Evolutionary conservation across 2,797 vertebrate species (phyloP).

Genomic region (Clarias laeviceps): DNA sequence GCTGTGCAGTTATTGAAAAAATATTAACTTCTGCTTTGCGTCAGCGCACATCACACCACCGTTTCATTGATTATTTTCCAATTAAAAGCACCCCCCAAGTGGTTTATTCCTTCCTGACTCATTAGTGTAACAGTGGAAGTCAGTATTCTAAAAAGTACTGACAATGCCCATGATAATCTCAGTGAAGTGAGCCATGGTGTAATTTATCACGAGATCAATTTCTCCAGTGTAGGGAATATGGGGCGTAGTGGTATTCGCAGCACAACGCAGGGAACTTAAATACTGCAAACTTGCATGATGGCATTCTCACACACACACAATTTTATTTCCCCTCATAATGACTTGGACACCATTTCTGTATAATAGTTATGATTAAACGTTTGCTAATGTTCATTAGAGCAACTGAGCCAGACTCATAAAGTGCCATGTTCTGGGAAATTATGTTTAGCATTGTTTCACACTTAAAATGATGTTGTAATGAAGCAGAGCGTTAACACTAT

Average conservation of each 20-base stretch:
- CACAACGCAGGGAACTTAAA: background rate
- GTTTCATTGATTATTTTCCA: background rate
- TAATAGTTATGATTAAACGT: slow-evolving; percentile 15
- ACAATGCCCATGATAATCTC: background rate
- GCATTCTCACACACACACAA: background rate
- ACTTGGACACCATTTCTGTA: slow-evolving; percentile 6
- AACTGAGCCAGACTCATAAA: slow-evolving; percentile 2
- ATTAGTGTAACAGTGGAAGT: slow-evolving; percentile 6
- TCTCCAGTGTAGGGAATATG: background rate
- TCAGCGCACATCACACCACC: background rate
- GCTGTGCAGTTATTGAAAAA: background rate
- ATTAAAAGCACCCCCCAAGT: background rate
- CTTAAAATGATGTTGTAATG: slow-evolving; percentile 3
- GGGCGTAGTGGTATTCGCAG: background rate
- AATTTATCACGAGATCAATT: slow-evolving; percentile 15
- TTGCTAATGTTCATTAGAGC: slow-evolving; percentile 25
- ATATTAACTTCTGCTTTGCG: background rate
- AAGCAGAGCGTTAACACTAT: background rate
- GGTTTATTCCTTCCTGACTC: slow-evolving; percentile 12
- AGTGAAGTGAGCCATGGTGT: background rate
- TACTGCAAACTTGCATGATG: slow-evolving; percentile 1
- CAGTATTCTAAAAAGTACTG: background rate
- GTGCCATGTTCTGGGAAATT: background rate
- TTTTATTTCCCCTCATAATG: slow-evolving; percentile 1
- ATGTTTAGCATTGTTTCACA: slow-evolving; percentile 1